phyloP scores from a whole-genome alignment of 1,140 invertebrate genomes.

The Phymorhynchus buccinoides region DNA sequence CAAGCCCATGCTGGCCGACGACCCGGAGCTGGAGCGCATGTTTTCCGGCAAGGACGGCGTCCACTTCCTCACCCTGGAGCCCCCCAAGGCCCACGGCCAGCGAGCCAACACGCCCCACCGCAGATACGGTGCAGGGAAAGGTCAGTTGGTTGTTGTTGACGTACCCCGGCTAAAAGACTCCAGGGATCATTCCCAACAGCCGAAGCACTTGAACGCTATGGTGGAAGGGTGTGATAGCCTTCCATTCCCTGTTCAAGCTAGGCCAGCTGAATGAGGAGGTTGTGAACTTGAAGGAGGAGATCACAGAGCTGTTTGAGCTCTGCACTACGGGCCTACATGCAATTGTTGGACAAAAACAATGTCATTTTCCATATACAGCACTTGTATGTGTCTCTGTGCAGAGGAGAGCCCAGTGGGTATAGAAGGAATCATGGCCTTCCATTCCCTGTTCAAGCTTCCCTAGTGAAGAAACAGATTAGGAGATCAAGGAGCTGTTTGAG shows the following conservation, averaged over 20 bases:
- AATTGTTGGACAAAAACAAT: too few relatives aligned
- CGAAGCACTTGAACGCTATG: too few relatives aligned
- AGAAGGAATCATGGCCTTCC: background rate
- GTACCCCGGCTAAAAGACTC: too few relatives aligned
- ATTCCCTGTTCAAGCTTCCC: background rate
- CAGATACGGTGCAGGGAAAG: background rate
- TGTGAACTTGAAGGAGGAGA: conserved; percentile 38
- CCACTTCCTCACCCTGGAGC: conserved; percentile 58
- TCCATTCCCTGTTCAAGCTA: conserved; percentile 56
- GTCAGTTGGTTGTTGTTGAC: too few relatives aligned
- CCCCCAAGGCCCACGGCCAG: conserved; percentile 1
- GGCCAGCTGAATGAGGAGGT: conserved; percentile 58
- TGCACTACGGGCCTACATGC: conserved; percentile 60
- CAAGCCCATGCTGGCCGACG: conserved; percentile 65
- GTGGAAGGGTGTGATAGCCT: conserved; percentile 45
- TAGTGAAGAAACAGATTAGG: background rate
- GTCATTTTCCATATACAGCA: too few relatives aligned
- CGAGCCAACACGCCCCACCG: background rate
- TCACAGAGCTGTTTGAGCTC: conserved; percentile 56
- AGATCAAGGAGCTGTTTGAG: too few relatives aligned
- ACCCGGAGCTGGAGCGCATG: conserved; percentile 63
- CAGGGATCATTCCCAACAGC: too few relatives aligned
- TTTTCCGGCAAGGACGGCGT: conserved; percentile 61
- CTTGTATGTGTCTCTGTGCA: too few relatives aligned
- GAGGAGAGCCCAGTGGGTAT: background rate